Evolutionary conservation across 2,113 vertebrate genomes (phyloP).

Genomic region (Eira barbara): DNA sequence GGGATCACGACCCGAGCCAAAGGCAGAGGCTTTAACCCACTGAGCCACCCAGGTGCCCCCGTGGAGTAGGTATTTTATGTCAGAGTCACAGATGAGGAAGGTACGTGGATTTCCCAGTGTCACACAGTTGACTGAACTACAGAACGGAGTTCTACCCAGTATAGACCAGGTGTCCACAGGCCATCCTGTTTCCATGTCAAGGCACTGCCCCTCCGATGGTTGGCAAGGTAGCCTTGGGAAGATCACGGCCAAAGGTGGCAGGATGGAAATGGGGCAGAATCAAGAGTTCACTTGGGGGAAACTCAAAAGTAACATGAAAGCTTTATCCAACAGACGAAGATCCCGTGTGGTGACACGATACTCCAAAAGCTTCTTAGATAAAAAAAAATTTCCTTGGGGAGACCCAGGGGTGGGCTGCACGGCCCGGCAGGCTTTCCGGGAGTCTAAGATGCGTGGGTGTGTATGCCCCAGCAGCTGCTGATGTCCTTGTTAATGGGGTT

Average conservation of each 20-base stretch:
- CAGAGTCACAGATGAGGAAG: neutral
- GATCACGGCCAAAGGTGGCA: neutral
- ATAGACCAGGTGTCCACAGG: neutral
- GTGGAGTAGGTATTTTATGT: neutral
- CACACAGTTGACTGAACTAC: neutral
- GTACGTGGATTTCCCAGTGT: neutral
- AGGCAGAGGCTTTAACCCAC: too few species aligned
- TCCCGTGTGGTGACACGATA: accelerated
- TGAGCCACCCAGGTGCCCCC: too few species aligned
- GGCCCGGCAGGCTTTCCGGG: neutral
- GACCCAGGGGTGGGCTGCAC: neutral
- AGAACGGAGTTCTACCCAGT: neutral
- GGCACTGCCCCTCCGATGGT: neutral
- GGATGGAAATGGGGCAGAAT: neutral
- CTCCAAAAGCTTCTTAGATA: neutral
- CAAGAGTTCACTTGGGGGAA: neutral
- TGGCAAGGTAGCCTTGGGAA: neutral
- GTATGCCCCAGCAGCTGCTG: neutral
- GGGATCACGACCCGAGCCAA: too few species aligned
- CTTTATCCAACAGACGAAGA: neutral
- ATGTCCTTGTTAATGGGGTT: neutral
- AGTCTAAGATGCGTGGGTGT: neutral
- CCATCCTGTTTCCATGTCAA: neutral
- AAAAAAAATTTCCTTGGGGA: neutral
- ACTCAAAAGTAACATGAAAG: neutral